These are phyloP conservation scores for Magallana nippona DNA, from an alignment of 2,888 invertebrate genomes.

Conservation along the genomic window DNA sequence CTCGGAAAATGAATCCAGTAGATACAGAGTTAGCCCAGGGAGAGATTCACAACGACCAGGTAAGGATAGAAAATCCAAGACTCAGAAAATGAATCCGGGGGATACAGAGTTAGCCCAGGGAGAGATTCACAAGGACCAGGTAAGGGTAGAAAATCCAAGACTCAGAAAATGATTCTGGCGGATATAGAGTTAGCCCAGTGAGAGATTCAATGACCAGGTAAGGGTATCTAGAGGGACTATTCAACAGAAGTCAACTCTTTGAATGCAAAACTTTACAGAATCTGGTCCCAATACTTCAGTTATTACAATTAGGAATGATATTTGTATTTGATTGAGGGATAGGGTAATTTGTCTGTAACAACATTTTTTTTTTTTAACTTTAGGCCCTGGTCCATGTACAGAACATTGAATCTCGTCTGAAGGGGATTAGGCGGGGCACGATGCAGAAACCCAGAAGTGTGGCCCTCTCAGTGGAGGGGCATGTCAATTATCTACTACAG, in stretches of 20 bases:
- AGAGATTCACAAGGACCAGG: slow-evolving; percentile 68
- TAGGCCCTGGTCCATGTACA: slow-evolving; percentile 90
- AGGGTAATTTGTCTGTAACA: not conserved
- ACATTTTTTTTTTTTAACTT: not conserved
- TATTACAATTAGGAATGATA: no score
- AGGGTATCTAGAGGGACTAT: no score
- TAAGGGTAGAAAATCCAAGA: no score
- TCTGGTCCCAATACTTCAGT: no score
- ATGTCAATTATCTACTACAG: slow-evolving; percentile 89
- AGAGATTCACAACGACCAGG: slow-evolving; percentile 64
- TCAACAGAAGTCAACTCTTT: no score
- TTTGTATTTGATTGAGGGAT: not conserved
- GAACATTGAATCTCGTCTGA: slow-evolving; percentile 91
- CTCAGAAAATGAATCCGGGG: slow-evolving; percentile 72
- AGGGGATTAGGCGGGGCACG: slow-evolving; percentile 84
- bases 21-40: slow-evolving; percentile 75
- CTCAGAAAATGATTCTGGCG: no score
- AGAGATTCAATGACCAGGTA: no score
- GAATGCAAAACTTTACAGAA: no score
- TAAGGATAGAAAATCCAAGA: slow-evolving; percentile 70
- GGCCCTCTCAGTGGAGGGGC: slow-evolving; percentile 94
- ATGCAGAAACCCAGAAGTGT: slow-evolving; percentile 79
- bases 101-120: slow-evolving; percentile 75
- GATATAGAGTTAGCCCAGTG: no score
- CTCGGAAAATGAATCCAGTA: slow-evolving; percentile 72